Evolutionary conservation across 1,140 invertebrate genomes (phyloP).

Genomic region (Ceratosolen fusciceps): DNA sequence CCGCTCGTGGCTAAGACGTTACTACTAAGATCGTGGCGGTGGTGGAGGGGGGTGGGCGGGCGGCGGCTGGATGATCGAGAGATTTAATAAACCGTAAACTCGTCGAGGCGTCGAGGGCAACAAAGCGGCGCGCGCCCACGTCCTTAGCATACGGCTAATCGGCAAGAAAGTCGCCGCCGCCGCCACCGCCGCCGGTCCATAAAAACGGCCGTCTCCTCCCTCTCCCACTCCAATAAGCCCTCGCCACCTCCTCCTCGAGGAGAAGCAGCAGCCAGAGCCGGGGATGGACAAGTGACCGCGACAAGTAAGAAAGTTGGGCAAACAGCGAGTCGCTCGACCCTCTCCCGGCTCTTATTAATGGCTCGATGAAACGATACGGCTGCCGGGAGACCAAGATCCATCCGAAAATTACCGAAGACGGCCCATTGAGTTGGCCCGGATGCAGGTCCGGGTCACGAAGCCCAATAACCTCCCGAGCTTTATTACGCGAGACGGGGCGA

Average conservation of each 20-base stretch:
- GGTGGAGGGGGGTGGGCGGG: too few species aligned
- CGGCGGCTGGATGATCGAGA: neutral
- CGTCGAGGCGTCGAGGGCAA: neutral
- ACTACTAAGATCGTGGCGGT: too few species aligned
- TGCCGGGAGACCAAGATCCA: too few species aligned
- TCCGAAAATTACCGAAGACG: too few species aligned
- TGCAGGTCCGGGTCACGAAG: too few species aligned
- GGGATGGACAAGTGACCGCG: conserved; percentile 18
- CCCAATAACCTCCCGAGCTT: too few species aligned
- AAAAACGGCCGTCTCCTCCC: too few species aligned
- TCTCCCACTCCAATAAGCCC: too few species aligned
- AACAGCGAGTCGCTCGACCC: conserved; percentile 56
- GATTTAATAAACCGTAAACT: conserved; percentile 22
- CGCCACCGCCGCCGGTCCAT: neutral
- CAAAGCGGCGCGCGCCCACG: neutral
- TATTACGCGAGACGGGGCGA: too few species aligned
- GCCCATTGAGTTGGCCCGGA: too few species aligned
- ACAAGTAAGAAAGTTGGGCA: conserved; percentile 45
- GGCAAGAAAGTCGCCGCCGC: neutral
- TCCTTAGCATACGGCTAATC: neutral
- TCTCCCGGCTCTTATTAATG: conserved; percentile 61
- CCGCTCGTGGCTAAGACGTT: too few species aligned
- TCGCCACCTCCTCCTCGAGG: too few species aligned
- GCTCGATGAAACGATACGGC: conserved; percentile 65
- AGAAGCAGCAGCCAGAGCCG: neutral